A percentile compares a stretch with the other conserved stretches of the same genome.
Evolutionary conservation across 2,888 invertebrate species (phyloP).

Genomic region (Eupithecia subumbrata): DNA sequence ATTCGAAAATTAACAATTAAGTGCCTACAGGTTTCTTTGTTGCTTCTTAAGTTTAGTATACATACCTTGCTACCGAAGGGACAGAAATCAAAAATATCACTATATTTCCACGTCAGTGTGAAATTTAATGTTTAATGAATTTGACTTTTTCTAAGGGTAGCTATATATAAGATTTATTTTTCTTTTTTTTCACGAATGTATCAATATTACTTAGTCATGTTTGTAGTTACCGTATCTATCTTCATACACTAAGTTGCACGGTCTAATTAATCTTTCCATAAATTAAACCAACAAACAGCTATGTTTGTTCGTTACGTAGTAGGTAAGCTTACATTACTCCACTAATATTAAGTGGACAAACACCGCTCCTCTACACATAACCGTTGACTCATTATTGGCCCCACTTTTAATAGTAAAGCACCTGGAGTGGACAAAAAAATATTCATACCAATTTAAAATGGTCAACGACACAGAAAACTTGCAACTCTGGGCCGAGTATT

Average conservation of each 20-base stretch:
- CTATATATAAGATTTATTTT: too few species aligned
- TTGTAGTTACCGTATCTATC: background rate
- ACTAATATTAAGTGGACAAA: slow-evolving; percentile 32
- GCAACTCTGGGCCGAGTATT: slow-evolving; percentile 54
- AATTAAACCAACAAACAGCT: slow-evolving; percentile 27
- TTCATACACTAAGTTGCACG: background rate
- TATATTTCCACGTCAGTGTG: too few species aligned
- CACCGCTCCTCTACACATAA: slow-evolving; percentile 23
- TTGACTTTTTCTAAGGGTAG: too few species aligned
- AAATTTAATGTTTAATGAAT: too few species aligned
- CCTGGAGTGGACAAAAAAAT: background rate
- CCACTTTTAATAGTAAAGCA: background rate
- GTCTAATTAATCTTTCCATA: slow-evolving; percentile 29
- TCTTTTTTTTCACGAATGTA: too few species aligned
- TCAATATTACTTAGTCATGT: background rate
- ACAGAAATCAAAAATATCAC: too few species aligned
- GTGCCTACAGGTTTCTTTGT: too few species aligned
- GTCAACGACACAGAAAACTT: slow-evolving; percentile 29
- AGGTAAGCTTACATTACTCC: slow-evolving; percentile 12
- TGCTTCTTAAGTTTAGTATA: too few species aligned
- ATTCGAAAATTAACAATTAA: too few species aligned
- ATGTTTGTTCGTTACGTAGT: slow-evolving; percentile 8
- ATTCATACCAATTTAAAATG: slow-evolving; percentile 14
- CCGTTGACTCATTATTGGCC: slow-evolving; percentile 22
- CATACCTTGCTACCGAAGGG: too few species aligned